A percentile compares a stretch with the other conserved stretches of the same genome.
Conservation (phyloP, 2,113 vertebrate species). For the Corythaixoides concolor region DNA sequence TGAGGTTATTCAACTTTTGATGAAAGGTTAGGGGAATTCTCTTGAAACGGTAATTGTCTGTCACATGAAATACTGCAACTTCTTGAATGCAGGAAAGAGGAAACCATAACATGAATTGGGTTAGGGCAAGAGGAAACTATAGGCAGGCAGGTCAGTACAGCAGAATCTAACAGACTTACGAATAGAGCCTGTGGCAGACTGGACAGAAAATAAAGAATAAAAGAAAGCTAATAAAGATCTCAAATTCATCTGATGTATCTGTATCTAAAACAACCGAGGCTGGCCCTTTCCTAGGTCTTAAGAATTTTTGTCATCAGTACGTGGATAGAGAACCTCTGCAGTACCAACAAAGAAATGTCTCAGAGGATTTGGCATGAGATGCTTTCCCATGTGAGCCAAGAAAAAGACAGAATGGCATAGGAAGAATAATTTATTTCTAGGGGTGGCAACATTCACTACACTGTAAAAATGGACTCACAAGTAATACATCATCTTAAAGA, state of each 20-base stretch:
- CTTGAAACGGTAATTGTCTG: constrained; percentile 51
- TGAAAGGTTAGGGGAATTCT: constrained; percentile 50
- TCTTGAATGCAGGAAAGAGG: not conserved
- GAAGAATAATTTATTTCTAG: not conserved
- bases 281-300: not conserved
- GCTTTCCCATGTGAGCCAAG: not conserved
- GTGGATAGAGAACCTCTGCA: not conserved
- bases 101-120: not conserved
- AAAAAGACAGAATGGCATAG: not conserved
- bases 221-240: not conserved
- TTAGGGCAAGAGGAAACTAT: not conserved
- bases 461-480: not conserved
- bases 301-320: not conserved
- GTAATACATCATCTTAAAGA: not conserved
- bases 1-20: constrained; percentile 48
- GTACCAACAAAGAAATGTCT: not conserved
- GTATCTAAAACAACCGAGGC: not conserved
- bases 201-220: not conserved
- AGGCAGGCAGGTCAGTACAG: not conserved
- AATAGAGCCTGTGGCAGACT: not conserved
- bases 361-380: not conserved
- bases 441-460: not conserved
- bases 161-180: not conserved
- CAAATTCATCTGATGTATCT: not conserved
- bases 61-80: constrained; percentile 20